Base-by-base conservation (phyloP, 2,888 invertebrate genomes). In the Celastrina argiolus region DNA sequence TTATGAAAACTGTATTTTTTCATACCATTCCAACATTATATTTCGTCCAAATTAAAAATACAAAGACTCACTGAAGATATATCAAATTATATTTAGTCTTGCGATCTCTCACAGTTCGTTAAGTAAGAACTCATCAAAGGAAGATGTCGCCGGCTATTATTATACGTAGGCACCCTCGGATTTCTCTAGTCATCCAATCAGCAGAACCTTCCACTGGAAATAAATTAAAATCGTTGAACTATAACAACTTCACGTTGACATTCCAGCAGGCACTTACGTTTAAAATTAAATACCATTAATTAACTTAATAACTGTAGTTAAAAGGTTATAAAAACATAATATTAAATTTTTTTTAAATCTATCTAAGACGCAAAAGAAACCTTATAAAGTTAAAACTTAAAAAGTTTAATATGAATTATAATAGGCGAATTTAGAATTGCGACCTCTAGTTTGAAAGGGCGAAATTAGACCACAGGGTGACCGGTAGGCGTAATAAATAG, bases 81-180 rank as follows among this genome's bases (percentile, higher is more conserved):
- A 66, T 58, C 58, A 45, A 59, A 64, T 68, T 56, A 68, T 56
- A 22, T 56, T 34, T 39, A 22, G 58, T 36, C 65, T 63, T 41
- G 59, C 51, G 64, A 61, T 36, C 56, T 18, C 16, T 28, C 61
- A 26, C 36, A 22, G 36, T 61, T 61, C 61, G 61, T 61, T 61
- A 61, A 34, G 61, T 39, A 18, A 12, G 34, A 36, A 34, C 59
- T 61, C 36, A 36, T 61, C 61, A 61, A 61, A 61, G 61, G 36
- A 61, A 14, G 36, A 61, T 22, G 36, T 36, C 61, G 18, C 61
- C 2, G 8, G 51, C 51, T 39, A 61, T 61, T 61, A 61, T 61
- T 36, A 26, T 31, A 31, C 6, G 31, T 31, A 31, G 31, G 31
- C 5, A 31, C 34, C 22, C 59, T 61, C 34, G 18, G 59, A 59